These are phyloP conservation scores for Machaerirhynchus nigripectus DNA, from an alignment of 2,113 vertebrate genomes.

Conservation along the genomic window DNA sequence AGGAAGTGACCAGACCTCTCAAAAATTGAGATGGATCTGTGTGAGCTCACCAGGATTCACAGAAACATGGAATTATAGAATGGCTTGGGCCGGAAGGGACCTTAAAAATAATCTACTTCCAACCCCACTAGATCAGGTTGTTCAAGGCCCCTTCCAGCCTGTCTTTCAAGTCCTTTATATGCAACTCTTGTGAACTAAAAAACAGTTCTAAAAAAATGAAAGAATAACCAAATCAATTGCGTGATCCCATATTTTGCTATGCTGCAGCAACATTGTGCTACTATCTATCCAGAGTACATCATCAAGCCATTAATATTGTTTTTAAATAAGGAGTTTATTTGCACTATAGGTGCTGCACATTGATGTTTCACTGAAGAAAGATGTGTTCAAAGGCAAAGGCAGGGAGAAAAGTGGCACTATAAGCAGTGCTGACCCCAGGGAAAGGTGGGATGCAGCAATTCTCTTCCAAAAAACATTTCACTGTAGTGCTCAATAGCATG, in stretches of 20 bases:
- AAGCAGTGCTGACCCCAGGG: not conserved
- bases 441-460: not conserved
- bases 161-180: not conserved
- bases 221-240: not conserved
- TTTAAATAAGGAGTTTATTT: not conserved
- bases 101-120: not conserved
- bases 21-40: not conserved
- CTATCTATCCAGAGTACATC: not conserved
- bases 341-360: not conserved
- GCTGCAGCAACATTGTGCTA: not conserved
- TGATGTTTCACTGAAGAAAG: not conserved
- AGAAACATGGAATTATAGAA: not conserved
- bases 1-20: not conserved
- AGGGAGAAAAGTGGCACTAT: not conserved
- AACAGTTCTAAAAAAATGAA: not conserved
- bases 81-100: not conserved
- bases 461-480: not conserved
- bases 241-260: not conserved
- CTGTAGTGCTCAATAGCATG: accelerated
- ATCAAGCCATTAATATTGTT: not conserved
- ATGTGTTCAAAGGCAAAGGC: not conserved
- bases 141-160: not conserved
- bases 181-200: not conserved
- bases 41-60: not conserved
- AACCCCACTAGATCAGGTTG: not conserved